These are phyloP conservation scores for Gallirallus australis DNA, from an alignment of 2,797 vertebrate species.

Conservation along the genomic window DNA sequence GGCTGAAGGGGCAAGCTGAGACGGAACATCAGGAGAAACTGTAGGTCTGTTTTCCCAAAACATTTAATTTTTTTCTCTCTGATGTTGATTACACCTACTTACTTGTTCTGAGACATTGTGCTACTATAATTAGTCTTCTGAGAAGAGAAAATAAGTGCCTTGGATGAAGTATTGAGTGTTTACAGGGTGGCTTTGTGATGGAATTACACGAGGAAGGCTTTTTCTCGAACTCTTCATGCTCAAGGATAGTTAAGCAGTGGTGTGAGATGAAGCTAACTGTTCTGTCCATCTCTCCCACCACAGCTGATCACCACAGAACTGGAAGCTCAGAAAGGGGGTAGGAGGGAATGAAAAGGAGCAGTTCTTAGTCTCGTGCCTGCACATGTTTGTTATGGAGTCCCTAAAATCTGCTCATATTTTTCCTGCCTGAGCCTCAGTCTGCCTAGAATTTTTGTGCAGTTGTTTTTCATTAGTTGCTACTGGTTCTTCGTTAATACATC, in stretches of 20 bases:
- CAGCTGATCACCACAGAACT: not conserved
- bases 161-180: not conserved
- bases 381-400: not conserved
- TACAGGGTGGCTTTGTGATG: not conserved
- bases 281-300: not conserved
- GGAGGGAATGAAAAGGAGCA: constrained; percentile 16
- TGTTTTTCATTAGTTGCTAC: not conserved
- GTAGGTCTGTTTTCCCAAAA: not conserved
- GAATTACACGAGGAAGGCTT: not conserved
- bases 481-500: not conserved
- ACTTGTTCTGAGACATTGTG: not conserved
- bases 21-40: not conserved
- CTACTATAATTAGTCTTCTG: not conserved
- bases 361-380: not conserved
- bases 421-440: not conserved
- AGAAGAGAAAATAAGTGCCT: not conserved
- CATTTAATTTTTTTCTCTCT: not conserved
- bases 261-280: not conserved
- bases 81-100: not conserved
- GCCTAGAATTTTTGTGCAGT: not conserved
- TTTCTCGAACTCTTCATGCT: not conserved
- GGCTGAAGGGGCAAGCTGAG: not conserved
- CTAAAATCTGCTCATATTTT: not conserved
- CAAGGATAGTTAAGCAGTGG: not conserved
- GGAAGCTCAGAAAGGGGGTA: not conserved